Base-by-base conservation (phyloP, 2,797 vertebrate species). In the Sparidentex hasta region DNA sequence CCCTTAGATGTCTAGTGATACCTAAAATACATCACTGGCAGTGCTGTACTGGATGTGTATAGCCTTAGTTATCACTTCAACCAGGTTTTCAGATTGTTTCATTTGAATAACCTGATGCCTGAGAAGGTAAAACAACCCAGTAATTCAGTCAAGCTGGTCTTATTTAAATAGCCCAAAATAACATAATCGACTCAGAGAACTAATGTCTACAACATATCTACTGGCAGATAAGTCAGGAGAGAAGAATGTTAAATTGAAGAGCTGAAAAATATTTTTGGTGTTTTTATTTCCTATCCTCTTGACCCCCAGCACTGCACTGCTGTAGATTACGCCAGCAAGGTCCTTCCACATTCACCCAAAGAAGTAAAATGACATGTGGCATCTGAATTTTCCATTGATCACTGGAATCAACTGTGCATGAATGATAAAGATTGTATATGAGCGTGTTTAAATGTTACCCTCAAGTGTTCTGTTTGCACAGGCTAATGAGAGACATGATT, bases 401-500 rank as follows among this genome's bases (percentile, higher is more conserved):
- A n/a, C 23, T 38, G 18, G 3, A 55, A 47, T 57, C 23, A 50
- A 13, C 21, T 68, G 50, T 59, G 54, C 29, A 25, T 48, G 43
- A 70, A 62, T 62, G 64, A 16, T 48, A 52, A 3, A 25, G 20
- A 59, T 38, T 29, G 16, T 1, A 12, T 18, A 5, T 9, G 20
- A 52, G 1, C 25, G 0, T 46, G 5, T 65, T 52, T 51, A 0
- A 59, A 25, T 27, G n/a, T 2, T 1, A 21, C 2, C 11, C 7
- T 38, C 4, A 38, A 17, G 47, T 21, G 3, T 6, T 50, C 2
- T 43, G 44, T 71, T 65, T 33, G 23, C 20, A 5, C 50, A 48
- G 29, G 12, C n/a, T 27, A 25, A 56, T 48, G 64, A 62, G 74
- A 59, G 65, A 7, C 41, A 8, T 50, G 7, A 46, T 82, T 84